These are phyloP conservation scores for Caenorhabditis macrosperma DNA, from an alignment of 2,888 invertebrate species.

Conservation along the genomic window DNA sequence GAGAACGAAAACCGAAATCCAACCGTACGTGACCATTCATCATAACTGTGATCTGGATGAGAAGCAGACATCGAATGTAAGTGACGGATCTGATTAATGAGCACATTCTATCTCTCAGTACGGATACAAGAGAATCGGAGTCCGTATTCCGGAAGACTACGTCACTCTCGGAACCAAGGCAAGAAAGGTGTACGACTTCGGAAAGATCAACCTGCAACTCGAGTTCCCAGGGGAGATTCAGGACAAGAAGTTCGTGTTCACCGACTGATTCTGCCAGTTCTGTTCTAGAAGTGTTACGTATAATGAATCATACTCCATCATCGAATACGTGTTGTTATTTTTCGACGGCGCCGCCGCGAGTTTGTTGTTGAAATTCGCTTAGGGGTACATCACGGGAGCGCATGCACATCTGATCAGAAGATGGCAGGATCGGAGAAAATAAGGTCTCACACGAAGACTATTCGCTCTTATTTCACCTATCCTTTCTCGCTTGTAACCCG, in stretches of 20 bases:
- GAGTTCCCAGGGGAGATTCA: constrained; percentile 60
- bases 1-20: constrained; percentile 62
- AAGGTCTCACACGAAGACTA: constrained; percentile 14
- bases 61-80: constrained; percentile 59
- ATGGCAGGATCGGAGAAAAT: neutral
- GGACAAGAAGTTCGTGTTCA: constrained; percentile 59
- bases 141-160: constrained; percentile 64
- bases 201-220: constrained; percentile 64
- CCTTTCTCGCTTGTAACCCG: constrained; percentile 13
- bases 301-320: neutral
- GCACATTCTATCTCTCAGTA: constrained; percentile 25
- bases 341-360: constrained; percentile 8
- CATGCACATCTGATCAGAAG: constrained; percentile 43
- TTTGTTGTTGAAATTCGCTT: constrained; percentile 18
- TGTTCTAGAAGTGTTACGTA: neutral
- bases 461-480: constrained; percentile 6
- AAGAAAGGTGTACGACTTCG: constrained; percentile 64
- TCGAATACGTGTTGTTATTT: constrained; percentile 23
- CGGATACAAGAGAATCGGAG: constrained; percentile 63
- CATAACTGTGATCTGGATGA: constrained; percentile 62
- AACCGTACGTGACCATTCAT: constrained; percentile 65
- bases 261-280: constrained; percentile 25
- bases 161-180: constrained; percentile 64
- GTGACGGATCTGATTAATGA: neutral
- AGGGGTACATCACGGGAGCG: constrained; percentile 25